Conservation (phyloP, 2,888 invertebrate genomes). For the Eupithecia subfuscata region DNA sequence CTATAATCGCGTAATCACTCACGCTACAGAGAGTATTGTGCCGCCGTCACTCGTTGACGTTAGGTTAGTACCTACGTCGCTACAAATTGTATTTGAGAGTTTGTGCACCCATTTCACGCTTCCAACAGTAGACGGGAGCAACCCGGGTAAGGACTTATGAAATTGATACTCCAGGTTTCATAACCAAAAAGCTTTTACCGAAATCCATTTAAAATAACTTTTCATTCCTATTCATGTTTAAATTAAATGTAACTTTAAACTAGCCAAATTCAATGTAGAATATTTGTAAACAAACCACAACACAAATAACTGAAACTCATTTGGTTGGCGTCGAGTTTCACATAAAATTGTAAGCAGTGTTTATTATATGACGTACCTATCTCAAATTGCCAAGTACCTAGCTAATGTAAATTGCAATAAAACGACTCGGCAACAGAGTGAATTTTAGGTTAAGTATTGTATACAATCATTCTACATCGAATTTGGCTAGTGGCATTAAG, state of each 20-base stretch:
- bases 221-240: background rate
- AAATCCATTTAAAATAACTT: background rate
- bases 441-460: no score
- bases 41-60: conserved; percentile 29
- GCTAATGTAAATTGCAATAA: no score
- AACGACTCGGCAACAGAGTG: no score
- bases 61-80: conserved; percentile 54
- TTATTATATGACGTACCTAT: no score
- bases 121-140: conserved; percentile 40
- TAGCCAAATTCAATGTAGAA: no score
- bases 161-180: conserved; percentile 29
- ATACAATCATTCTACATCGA: no score
- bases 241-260: background rate
- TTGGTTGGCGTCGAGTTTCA: no score
- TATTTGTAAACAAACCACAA: no score
- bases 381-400: no score
- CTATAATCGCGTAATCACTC: background rate
- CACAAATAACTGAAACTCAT: no score
- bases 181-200: background rate
- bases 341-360: no score
- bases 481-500: no score
- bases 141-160: conserved; percentile 13
- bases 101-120: conserved; percentile 65
- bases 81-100: conserved; percentile 67
- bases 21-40: background rate